Percentiles rank a stretch among this genome's conserved stretches.
Conservation (phyloP, 2,797 vertebrate genomes). For the Nyctibius grandis region DNA sequence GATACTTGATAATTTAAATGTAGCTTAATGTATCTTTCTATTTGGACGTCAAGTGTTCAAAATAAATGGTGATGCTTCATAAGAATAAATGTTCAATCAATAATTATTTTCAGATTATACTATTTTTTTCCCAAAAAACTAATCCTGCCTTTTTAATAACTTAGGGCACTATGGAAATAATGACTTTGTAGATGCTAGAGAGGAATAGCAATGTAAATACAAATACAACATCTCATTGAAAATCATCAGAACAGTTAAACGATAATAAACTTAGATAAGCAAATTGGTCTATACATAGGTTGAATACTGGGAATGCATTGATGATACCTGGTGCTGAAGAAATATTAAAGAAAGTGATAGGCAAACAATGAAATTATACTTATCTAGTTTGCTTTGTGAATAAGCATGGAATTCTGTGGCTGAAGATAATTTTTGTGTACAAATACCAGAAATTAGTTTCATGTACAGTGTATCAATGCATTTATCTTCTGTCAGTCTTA, state of each 20-base stretch:
- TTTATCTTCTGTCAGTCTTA: not conserved
- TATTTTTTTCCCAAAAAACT: not conserved
- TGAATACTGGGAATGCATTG: not conserved
- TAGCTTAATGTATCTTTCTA: not conserved
- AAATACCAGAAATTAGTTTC: constrained; percentile 28
- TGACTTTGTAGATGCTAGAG: not conserved
- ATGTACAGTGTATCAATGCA: not conserved
- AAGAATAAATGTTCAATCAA: not conserved
- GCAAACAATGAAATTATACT: not conserved
- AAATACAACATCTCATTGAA: not conserved
- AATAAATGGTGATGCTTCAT: not conserved
- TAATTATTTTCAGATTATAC: not conserved
- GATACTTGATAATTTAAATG: not conserved
- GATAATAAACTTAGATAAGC: not conserved
- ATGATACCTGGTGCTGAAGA: constrained; percentile 1
- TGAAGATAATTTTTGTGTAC: not conserved
- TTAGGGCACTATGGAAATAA: not conserved
- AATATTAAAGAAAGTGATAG: not conserved
- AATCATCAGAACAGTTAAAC: constrained; percentile 8
- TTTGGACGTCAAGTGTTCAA: not conserved
- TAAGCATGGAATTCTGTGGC: constrained; percentile 39
- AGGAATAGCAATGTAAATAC: not conserved
- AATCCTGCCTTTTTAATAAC: not conserved
- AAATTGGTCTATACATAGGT: not conserved
- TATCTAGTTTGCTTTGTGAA: constrained; percentile 27